Conservation (phyloP, 1,140 invertebrate species). For the Trinorchestia longiramus region DNA sequence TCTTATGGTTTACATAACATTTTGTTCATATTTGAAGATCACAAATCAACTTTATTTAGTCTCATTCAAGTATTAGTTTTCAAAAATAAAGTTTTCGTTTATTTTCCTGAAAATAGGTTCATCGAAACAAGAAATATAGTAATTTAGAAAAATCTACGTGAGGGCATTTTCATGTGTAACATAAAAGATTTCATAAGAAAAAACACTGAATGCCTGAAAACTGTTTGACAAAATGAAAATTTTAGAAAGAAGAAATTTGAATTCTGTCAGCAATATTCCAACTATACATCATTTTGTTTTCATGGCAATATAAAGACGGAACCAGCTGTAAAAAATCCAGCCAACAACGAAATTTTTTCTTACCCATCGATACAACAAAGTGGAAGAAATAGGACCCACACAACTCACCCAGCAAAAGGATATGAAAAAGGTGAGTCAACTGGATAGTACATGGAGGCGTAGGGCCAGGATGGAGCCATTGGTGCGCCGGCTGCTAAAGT, state of each 20-base stretch:
- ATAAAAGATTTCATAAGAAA: too few relatives aligned
- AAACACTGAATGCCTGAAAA: too few relatives aligned
- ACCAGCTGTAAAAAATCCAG: too few relatives aligned
- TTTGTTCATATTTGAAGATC: too few relatives aligned
- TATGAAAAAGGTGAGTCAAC: slow-evolving; percentile 69
- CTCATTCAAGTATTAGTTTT: too few relatives aligned
- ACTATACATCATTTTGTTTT: background rate
- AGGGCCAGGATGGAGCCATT: slow-evolving; percentile 67
- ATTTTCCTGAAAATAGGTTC: background rate
- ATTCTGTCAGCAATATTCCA: background rate
- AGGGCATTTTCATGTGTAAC: too few relatives aligned
- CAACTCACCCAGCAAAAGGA: slow-evolving; percentile 69
- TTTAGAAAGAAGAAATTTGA: background rate
- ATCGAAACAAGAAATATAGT: background rate
- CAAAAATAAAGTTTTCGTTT: background rate
- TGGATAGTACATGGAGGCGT: slow-evolving; percentile 70
- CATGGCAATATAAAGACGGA: too few relatives aligned
- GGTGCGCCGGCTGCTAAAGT: slow-evolving; percentile 66
- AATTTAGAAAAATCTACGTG: background rate
- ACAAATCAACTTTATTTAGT: too few relatives aligned
- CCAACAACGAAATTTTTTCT: too few relatives aligned
- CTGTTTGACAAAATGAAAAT: background rate
- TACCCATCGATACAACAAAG: too few relatives aligned
- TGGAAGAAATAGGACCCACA: background rate
- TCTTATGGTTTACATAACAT: too few relatives aligned